Conservation (phyloP, 2,113 vertebrate species). For the Fregata magnificens region DNA sequence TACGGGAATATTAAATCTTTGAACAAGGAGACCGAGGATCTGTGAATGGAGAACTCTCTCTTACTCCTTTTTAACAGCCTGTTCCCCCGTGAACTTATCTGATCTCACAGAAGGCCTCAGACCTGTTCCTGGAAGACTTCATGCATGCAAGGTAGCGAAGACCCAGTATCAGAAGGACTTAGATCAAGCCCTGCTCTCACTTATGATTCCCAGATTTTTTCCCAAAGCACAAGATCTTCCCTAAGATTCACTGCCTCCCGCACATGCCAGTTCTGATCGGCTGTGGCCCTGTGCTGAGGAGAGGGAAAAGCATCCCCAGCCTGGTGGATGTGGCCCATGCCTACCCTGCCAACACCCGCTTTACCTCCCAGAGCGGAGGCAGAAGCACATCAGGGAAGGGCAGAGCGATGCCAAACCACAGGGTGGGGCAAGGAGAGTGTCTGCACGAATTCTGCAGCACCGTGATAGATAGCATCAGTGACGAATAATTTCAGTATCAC, state of each 20-base stretch:
- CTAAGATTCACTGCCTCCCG: not conserved
- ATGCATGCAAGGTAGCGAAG: not conserved
- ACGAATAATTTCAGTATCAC: not conserved
- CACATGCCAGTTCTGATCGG: accelerated
- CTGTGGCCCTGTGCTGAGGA: not conserved
- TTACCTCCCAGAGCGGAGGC: not conserved
- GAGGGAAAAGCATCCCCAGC: not conserved
- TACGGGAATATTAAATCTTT: not conserved
- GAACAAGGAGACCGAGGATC: not conserved
- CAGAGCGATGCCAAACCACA: not conserved
- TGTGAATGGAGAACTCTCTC: not conserved
- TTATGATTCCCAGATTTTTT: not conserved
- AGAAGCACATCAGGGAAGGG: not conserved
- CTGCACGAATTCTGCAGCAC: not conserved
- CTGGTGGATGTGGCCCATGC: not conserved
- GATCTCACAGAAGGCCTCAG: not conserved
- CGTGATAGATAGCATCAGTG: not conserved
- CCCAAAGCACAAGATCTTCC: not conserved
- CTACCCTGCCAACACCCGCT: not conserved
- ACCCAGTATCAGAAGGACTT: not conserved
- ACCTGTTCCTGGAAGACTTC: not conserved
- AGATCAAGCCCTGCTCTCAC: not conserved
- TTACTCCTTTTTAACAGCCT: not conserved
- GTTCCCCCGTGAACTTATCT: not conserved
- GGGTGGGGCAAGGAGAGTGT: not conserved